A percentile compares a stretch with the other conserved stretches of the same genome.
Evolutionary conservation across 2,113 vertebrate genomes (phyloP).

Genomic region (Vireo altiloquus): DNA sequence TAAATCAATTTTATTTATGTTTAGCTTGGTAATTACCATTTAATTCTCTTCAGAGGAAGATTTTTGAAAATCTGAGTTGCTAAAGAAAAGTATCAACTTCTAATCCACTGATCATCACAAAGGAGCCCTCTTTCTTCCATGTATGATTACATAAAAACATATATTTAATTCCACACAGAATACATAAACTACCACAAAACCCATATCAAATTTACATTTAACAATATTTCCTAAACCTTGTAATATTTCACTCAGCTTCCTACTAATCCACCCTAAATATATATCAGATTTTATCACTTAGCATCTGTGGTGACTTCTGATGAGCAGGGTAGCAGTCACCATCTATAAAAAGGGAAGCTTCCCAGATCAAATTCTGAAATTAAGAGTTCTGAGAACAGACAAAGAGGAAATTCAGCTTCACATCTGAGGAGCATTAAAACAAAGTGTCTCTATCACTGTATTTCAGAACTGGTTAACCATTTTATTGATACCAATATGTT

Average conservation of each 20-base stretch:
- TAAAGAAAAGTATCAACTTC: background rate
- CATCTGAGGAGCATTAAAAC: background rate
- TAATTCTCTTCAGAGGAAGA: background rate
- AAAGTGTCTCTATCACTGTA: background rate
- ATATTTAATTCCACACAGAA: background rate
- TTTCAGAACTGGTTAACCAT: background rate
- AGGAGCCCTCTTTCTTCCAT: background rate
- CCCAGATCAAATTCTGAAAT: background rate
- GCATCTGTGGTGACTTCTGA: background rate
- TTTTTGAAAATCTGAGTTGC: background rate
- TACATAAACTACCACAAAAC: background rate
- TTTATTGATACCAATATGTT: background rate
- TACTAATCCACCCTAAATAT: background rate
- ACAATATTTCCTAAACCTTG: background rate
- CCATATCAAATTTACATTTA: background rate
- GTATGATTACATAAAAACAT: background rate
- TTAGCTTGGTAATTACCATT: background rate
- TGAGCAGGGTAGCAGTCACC: background rate
- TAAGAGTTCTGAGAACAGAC: background rate
- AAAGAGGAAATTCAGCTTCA: background rate
- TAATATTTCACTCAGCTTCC: background rate
- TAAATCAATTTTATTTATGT: background rate
- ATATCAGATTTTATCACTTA: background rate
- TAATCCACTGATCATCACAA: background rate
- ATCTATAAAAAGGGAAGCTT: background rate